Percentiles rank a stretch among this genome's conserved stretches.
Conservation (phyloP, 35 echinoderm and acorn worm species). For the Amphiura filiformis region DNA sequence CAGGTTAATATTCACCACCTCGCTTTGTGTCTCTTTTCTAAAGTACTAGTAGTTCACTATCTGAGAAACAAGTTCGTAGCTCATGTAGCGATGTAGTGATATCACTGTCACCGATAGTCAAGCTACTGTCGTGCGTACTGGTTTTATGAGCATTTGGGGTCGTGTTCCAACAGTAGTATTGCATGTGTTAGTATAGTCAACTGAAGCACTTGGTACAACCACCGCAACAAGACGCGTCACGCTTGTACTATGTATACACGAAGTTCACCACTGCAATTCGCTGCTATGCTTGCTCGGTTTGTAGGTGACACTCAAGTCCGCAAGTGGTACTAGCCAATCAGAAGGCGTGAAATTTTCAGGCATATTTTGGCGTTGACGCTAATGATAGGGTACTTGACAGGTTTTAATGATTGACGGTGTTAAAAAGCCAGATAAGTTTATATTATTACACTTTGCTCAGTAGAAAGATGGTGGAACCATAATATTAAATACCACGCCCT, state of each 20-base stretch:
- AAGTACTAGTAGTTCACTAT: background rate
- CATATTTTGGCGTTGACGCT: background rate
- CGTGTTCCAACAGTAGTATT: background rate
- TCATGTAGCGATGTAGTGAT: background rate
- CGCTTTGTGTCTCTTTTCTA: background rate
- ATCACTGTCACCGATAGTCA: background rate
- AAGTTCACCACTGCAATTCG: background rate
- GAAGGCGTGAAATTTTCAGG: background rate
- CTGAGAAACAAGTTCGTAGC: background rate
- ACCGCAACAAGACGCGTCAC: background rate
- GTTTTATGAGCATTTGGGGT: background rate
- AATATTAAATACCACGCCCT: slow-evolving; percentile 13
- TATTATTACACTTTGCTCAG: background rate
- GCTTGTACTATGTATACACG: too few species aligned
- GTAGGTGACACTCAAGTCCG: background rate
- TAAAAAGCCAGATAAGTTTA: slow-evolving; percentile 6
- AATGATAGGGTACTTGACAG: background rate
- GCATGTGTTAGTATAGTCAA: background rate
- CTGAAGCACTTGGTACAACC: background rate
- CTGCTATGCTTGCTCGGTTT: background rate
- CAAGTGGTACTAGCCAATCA: background rate
- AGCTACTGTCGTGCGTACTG: slow-evolving; percentile 4
- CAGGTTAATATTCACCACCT: background rate
- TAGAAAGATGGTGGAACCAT: background rate
- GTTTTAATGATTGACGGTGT: background rate